A percentile compares a stretch with the other conserved stretches of the same genome.
phyloP scores from a whole-genome alignment of 2,113 vertebrate species.

The Rhynchomys soricoides region DNA sequence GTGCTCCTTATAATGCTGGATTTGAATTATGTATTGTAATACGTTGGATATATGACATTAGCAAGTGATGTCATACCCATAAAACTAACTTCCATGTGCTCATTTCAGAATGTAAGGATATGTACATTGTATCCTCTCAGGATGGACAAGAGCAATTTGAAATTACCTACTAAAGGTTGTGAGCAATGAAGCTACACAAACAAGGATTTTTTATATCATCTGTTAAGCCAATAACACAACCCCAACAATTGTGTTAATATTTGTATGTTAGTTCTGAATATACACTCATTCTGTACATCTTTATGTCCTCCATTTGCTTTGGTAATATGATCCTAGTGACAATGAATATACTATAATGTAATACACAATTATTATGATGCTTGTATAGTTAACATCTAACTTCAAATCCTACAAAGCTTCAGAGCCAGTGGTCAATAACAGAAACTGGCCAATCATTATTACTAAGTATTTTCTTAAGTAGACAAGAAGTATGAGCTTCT shows the following conservation, averaged over 20 bases:
- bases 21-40: neutral
- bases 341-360: neutral
- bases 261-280: conserved; percentile 10
- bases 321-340: conserved; percentile 10
- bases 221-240: conserved; percentile 49
- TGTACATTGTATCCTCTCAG: neutral
- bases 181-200: conserved; percentile 56
- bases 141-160: neutral
- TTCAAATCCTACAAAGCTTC: conserved; percentile 35
- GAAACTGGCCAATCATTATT: neutral
- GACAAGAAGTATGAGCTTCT: neutral
- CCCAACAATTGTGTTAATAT: neutral
- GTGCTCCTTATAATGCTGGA: neutral
- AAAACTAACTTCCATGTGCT: neutral
- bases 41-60: neutral
- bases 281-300: neutral
- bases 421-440: neutral
- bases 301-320: conserved; percentile 34
- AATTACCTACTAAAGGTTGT: neutral
- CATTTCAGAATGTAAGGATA: conserved; percentile 13
- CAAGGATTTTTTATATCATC: neutral
- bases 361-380: conserved; percentile 14
- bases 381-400: neutral
- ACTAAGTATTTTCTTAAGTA: neutral
- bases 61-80: neutral